Evolutionary conservation across 92 coral and sea anemone genomes (phyloP), one percentile per base, ranked within the genome.

Genomic region (Heteractis magnifica): DNA sequence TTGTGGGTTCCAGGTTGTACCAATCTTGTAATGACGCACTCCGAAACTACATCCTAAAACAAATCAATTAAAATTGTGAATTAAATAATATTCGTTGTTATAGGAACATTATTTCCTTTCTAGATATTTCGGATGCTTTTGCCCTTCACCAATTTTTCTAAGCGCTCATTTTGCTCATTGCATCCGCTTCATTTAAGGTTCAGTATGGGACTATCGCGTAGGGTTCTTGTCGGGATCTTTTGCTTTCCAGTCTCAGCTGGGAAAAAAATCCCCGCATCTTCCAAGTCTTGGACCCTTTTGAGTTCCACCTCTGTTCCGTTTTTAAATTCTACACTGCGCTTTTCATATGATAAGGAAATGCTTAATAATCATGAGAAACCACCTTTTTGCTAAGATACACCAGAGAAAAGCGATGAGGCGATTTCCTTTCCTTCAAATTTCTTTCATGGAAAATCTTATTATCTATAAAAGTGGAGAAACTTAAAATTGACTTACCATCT

Each of bases 21-120:
- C 97, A n/a, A 93, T 87, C 59, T 75, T 78, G 82, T 93, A 91
- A 52, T 89, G 87, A 6, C 72, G 81, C 10, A 55, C 23, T 11
- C 94, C 93, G 77, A 93, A 91, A 49, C 70, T 86, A 74, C 97
- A 93, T 8, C 97, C 97, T 93, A 78, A 65, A 59, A 83, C 9
- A 62, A 58, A 58, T 15, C 6, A 58, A 58, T 5, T 12, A 13
- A 58, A 58, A 58, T 12, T n/a, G 16, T 58, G 5, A 78, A 71
- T 48, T 18, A 65, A 44, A 84, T 6, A 48, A 0, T 20, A 49
- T 49, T 20, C 50, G 49, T 34, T 34, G 44, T 34, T 34, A 0
- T 34, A 34, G 44, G 44, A 34, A 34, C 44, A 34, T 34, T 34
- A 34, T 34, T 34, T 34, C 44, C 44, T 34, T 34, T 34, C 44